Evolutionary conservation across 2,113 vertebrate genomes (phyloP).

Genomic region (Monopterus albus): DNA sequence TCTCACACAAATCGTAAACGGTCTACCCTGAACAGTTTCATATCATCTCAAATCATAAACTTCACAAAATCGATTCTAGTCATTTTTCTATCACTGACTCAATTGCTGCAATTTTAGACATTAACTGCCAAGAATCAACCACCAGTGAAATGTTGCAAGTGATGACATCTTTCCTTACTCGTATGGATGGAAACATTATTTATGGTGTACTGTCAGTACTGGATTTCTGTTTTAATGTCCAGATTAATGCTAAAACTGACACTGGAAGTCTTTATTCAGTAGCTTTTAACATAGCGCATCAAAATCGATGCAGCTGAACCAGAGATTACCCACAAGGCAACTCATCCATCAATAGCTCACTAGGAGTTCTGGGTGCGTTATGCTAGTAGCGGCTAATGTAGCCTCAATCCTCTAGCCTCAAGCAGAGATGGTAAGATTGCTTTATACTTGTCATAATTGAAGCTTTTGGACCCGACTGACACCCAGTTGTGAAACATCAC

Average conservation of each 20-base stretch:
- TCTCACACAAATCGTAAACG: not conserved
- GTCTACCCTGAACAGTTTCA: constrained; percentile 28
- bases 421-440: no score
- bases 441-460: no score
- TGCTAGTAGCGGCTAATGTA: no score
- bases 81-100: constrained; percentile 31
- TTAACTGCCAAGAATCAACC: constrained; percentile 18
- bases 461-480: no score
- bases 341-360: no score
- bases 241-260: not conserved
- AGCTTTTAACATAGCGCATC: no score
- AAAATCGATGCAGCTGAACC: no score
- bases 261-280: not conserved
- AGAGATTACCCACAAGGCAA: no score
- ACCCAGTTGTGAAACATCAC: no score
- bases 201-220: not conserved
- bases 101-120: constrained; percentile 15
- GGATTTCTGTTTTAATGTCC: not conserved
- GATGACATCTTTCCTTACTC: not conserved
- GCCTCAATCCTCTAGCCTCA: no score
- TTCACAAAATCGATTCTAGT: constrained; percentile 36
- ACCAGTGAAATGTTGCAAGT: not conserved
- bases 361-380: no score
- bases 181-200: not conserved
- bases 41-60: constrained; percentile 42